These are phyloP conservation scores for Flabesymbios commensalis DNA, from an alignment of 2,888 invertebrate genomes.

Conservation along the genomic window DNA sequence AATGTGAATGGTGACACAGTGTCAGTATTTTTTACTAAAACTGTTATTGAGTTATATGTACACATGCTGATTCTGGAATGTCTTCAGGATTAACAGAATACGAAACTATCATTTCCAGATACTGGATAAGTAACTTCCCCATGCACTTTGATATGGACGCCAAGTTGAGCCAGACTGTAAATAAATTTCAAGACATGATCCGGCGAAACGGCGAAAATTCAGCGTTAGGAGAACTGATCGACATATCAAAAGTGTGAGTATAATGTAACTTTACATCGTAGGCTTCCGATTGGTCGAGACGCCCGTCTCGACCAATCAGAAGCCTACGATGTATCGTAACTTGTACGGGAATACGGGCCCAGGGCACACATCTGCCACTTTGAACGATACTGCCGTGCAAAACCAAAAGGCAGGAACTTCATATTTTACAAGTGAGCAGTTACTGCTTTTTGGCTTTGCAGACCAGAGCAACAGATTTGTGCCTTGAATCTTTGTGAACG, in stretches of 20 bases:
- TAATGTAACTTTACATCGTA: too few species aligned
- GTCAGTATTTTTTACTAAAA: too few species aligned
- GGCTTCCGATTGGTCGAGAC: too few species aligned
- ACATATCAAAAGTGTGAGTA: conserved; percentile 64
- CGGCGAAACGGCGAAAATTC: conserved; percentile 26
- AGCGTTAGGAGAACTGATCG: conserved; percentile 59
- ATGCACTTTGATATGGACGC: conserved; percentile 66
- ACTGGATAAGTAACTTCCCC: conserved; percentile 66
- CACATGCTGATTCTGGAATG: not conserved
- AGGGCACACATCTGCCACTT: too few species aligned
- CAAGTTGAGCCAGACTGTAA: conserved; percentile 59
- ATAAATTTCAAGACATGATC: conserved; percentile 59
- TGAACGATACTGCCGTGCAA: too few species aligned
- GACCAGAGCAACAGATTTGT: not conserved
- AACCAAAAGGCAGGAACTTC: not conserved
- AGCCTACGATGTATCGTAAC: too few species aligned
- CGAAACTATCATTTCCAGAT: conserved; percentile 49
- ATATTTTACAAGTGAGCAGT: not conserved
- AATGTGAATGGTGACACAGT: too few species aligned
- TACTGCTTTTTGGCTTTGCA: too few species aligned
- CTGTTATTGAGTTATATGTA: not conserved
- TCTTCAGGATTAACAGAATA: not conserved
- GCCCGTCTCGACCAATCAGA: too few species aligned
- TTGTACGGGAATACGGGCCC: too few species aligned
- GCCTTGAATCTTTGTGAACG: too few species aligned